phyloP scores from a whole-genome alignment of 1,140 invertebrate species.

The Aphis craccivora region DNA sequence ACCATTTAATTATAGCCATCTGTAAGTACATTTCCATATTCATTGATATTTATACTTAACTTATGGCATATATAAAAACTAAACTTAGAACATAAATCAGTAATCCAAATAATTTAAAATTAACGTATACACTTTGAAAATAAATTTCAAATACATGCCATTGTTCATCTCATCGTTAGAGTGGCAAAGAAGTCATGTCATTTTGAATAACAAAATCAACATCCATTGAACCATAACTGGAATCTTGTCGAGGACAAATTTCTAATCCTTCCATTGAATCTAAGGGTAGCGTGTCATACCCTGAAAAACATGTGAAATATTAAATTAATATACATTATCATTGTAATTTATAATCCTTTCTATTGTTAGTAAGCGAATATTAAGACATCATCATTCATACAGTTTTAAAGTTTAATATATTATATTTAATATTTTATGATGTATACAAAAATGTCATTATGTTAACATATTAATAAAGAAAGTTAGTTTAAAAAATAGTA shows the following conservation, averaged over 20 bases:
- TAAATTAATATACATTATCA: background rate
- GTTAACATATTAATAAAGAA: background rate
- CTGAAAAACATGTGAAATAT: conserved; percentile 65
- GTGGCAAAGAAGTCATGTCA: conserved; percentile 50
- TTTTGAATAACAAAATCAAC: conserved; percentile 36
- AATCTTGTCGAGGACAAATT: conserved; percentile 76
- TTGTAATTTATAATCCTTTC: background rate
- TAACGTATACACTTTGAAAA: conserved; percentile 11
- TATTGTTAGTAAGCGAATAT: background rate
- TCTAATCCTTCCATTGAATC: conserved; percentile 95
- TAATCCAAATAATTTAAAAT: conserved; percentile 13
- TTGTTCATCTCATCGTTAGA: background rate
- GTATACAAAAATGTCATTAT: background rate
- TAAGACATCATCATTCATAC: background rate
- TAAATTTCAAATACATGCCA: conserved; percentile 14
- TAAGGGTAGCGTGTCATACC: conserved; percentile 97
- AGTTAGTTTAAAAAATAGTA: background rate
- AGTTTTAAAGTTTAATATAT: background rate
- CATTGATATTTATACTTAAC: conserved; percentile 18
- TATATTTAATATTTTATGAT: background rate
- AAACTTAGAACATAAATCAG: conserved; percentile 16
- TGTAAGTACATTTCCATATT: background rate
- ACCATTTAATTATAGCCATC: conserved; percentile 31
- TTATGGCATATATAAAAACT: conserved; percentile 35
- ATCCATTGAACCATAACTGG: conserved; percentile 71